Percentiles rank a stretch among this genome's conserved stretches.
phyloP scores from a whole-genome alignment of 2,888 invertebrate species.

The Athripsodes cinereus region DNA sequence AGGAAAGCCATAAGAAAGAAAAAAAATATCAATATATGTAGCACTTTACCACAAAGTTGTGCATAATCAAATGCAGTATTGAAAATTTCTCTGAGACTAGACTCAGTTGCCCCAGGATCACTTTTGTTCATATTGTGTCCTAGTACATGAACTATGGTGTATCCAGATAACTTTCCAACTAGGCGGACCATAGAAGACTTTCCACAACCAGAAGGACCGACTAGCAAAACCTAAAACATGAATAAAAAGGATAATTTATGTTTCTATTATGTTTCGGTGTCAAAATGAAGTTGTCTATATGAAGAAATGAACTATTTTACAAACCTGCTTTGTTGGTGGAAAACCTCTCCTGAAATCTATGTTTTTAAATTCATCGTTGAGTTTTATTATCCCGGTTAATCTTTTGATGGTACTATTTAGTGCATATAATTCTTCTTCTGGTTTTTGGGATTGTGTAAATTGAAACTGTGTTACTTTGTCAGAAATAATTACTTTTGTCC shows the following conservation, averaged over 20 bases:
- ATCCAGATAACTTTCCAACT: conserved; percentile 40
- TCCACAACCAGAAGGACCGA: conserved; percentile 54
- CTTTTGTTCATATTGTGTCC: conserved; percentile 41
- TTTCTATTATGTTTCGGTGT: background rate
- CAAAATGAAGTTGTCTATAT: background rate
- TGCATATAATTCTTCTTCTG: conserved; percentile 11
- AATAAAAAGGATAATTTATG: background rate
- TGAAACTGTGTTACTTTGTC: conserved; percentile 15
- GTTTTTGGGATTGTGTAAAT: conserved; percentile 12
- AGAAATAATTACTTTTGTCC: conserved; percentile 28
- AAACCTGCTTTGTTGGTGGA: conserved; percentile 19
- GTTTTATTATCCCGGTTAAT: conserved; percentile 29
- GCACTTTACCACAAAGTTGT: conserved; percentile 34
- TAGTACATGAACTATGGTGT: conserved; percentile 41
- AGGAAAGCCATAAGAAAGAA: too few relatives aligned
- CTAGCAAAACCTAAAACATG: conserved; percentile 36
- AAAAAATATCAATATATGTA: too few relatives aligned
- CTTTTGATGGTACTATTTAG: conserved; percentile 23
- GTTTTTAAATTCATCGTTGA: conserved; percentile 16
- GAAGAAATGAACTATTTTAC: background rate
- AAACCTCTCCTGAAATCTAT: conserved; percentile 1
- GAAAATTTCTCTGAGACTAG: conserved; percentile 41
- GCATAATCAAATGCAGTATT: conserved; percentile 36
- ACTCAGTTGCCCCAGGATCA: conserved; percentile 49
- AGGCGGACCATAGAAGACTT: conserved; percentile 50